Evolutionary conservation across 2,113 vertebrate genomes (phyloP).

Genomic region (Galemys pyrenaicus): DNA sequence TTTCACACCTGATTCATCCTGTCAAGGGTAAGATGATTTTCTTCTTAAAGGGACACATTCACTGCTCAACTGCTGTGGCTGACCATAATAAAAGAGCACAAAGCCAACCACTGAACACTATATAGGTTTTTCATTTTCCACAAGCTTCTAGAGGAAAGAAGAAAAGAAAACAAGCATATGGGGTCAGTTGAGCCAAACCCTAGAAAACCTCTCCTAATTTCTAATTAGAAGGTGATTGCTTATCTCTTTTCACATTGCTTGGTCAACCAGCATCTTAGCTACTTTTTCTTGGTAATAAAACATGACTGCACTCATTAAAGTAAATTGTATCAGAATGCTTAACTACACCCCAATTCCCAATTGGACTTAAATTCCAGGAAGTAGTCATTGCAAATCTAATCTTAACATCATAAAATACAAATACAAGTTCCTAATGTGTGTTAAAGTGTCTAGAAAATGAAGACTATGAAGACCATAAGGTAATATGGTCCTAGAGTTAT

Average conservation of each 20-base stretch:
- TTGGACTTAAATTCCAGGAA: background rate
- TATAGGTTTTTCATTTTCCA: background rate
- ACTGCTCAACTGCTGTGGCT: background rate
- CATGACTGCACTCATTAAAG: conserved; percentile 3
- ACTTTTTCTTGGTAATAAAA: conserved; percentile 34
- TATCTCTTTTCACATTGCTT: background rate
- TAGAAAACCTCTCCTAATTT: background rate
- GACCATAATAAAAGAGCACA: background rate
- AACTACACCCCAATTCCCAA: background rate
- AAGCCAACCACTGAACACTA: background rate
- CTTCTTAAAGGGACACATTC: conserved; percentile 58
- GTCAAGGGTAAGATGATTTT: conserved; percentile 71
- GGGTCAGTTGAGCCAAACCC: background rate
- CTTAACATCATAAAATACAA: background rate
- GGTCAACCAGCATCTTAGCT: background rate
- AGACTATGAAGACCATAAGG: background rate
- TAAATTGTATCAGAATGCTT: conserved; percentile 35
- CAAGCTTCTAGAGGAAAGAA: background rate
- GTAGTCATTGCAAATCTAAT: background rate
- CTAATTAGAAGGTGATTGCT: background rate
- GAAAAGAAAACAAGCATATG: background rate
- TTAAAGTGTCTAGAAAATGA: background rate
- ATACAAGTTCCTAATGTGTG: background rate
- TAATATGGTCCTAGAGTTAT: background rate
- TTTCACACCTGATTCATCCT: conserved; percentile 51